Conservation (phyloP, 92 coral and sea anemone species). For the Anthopleura xanthogrammica region DNA sequence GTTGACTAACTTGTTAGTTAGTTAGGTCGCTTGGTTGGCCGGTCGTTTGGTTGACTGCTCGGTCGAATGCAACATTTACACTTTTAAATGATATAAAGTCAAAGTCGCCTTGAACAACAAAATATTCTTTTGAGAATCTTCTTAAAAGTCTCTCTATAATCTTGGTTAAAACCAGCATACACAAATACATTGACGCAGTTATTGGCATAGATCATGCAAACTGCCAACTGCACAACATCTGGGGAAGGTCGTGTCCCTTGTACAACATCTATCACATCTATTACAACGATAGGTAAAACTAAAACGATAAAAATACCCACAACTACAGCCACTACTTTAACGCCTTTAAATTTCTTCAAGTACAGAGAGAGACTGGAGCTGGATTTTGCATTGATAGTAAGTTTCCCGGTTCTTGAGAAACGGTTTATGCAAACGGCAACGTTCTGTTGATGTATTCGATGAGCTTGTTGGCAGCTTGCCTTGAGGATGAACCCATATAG, state of each 20-base stretch:
- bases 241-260: conserved; percentile 51
- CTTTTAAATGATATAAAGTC: background rate
- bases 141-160: conserved; percentile 63
- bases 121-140: conserved; percentile 30
- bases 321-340: conserved; percentile 61
- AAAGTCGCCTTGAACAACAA: background rate
- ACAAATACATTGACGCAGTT: conserved; percentile 72
- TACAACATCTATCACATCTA: conserved; percentile 61
- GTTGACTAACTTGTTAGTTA: too few relatives aligned
- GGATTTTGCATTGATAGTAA: background rate
- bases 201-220: conserved; percentile 79
- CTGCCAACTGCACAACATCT: conserved; percentile 37
- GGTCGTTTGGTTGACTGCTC: too few relatives aligned
- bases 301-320: conserved; percentile 68
- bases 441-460: conserved; percentile 59
- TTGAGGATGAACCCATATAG: conserved; percentile 65
- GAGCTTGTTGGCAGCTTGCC: conserved; percentile 61
- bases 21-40: too few relatives aligned
- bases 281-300: conserved; percentile 62
- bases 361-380: conserved; percentile 22
- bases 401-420: background rate
- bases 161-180: conserved; percentile 73
- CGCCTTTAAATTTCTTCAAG: conserved; percentile 45
- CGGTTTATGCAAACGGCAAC: conserved; percentile 29
- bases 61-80: too few relatives aligned